Percentiles rank a stretch among this genome's conserved stretches.
Conservation (phyloP, 2,113 vertebrate genomes). For the Syngnathus scovelli region DNA sequence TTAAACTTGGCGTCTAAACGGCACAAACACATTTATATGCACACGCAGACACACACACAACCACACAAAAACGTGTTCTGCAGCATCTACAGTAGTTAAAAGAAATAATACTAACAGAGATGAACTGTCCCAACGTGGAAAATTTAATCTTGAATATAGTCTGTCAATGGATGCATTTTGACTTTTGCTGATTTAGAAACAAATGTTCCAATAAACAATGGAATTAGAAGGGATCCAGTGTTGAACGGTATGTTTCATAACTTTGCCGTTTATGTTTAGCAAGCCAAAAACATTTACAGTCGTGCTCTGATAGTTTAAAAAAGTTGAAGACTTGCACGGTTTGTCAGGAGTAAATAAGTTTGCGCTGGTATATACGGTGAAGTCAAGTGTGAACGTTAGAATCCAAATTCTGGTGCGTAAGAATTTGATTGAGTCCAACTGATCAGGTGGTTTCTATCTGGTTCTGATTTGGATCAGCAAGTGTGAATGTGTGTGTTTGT, state of each 20-base stretch:
- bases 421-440: not conserved
- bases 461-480: not conserved
- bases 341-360: too few species aligned
- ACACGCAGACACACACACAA: not conserved
- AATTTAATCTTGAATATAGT: too few species aligned
- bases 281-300: too few species aligned
- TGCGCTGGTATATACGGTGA: too few species aligned
- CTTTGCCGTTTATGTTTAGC: too few species aligned
- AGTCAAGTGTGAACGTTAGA: not conserved
- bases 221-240: too few species aligned
- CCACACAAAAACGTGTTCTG: not conserved
- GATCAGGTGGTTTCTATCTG: not conserved
- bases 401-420: not conserved
- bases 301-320: too few species aligned
- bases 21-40: constrained; percentile 12
- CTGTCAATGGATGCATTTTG: too few species aligned
- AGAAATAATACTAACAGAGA: not conserved
- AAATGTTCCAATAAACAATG: too few species aligned
- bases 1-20: constrained; percentile 37
- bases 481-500: not conserved
- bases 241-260: too few species aligned
- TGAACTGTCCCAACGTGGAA: not conserved
- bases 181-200: too few species aligned
- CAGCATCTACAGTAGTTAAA: not conserved
- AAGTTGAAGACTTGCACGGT: too few species aligned